Conservation (phyloP, 2,888 invertebrate species). For the Drosophila pseudotakahashii region DNA sequence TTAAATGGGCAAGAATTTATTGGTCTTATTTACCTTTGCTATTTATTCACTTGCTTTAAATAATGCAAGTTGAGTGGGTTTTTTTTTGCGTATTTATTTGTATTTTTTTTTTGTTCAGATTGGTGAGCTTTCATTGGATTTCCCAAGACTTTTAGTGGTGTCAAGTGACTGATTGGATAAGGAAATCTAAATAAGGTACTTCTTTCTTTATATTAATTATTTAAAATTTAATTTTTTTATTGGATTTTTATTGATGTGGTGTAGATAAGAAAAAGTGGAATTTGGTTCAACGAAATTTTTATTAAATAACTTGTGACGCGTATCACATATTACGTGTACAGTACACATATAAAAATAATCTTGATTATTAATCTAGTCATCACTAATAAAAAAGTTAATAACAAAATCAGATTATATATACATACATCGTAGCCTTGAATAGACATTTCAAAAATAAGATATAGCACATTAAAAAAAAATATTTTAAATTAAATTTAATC, state of each 20-base stretch:
- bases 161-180: not conserved
- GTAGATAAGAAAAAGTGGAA: too few species aligned
- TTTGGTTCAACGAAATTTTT: too few species aligned
- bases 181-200: not conserved
- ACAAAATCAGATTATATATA: not conserved
- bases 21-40: not conserved
- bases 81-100: conserved; percentile 3
- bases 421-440: too few species aligned
- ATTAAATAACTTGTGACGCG: too few species aligned
- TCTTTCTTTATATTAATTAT: not conserved
- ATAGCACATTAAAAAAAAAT: too few species aligned
- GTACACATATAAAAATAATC: not conserved
- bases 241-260: too few species aligned
- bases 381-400: not conserved
- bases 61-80: not conserved
- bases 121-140: conserved; percentile 8
- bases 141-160: not conserved
- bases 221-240: too few species aligned
- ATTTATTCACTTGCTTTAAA: not conserved
- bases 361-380: not conserved
- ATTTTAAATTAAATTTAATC: too few species aligned
- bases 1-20: conserved; percentile 3
- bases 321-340: too few species aligned
- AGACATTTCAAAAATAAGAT: too few species aligned
- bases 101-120: not conserved